Evolutionary conservation across 2,888 invertebrate genomes (phyloP).

Genomic region (Trimorus sp.): DNA sequence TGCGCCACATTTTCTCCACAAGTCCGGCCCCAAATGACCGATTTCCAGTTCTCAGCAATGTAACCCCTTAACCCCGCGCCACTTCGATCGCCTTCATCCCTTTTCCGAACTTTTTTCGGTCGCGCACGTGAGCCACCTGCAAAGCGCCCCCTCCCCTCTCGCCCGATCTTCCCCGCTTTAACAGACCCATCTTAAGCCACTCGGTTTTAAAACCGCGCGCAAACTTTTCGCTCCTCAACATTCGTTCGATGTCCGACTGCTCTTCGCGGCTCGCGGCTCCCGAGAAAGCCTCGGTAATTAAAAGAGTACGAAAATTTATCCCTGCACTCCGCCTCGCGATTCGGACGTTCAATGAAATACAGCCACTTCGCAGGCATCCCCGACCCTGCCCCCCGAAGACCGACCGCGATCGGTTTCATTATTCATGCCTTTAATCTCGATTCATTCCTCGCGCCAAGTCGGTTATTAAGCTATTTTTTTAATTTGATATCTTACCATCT

Average conservation of each 20-base stretch:
- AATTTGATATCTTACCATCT: too few species aligned
- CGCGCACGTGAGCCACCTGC: slow-evolving; percentile 66
- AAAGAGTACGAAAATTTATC: slow-evolving; percentile 62
- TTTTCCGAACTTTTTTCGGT: slow-evolving; percentile 42
- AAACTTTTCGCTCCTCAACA: slow-evolving; percentile 57
- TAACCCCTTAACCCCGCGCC: too few species aligned
- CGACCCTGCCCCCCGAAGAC: slow-evolving; percentile 19
- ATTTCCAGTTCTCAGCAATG: too few species aligned
- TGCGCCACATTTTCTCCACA: too few species aligned
- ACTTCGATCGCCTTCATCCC: too few species aligned
- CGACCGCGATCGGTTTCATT: slow-evolving; percentile 34
- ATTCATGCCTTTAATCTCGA: slow-evolving; percentile 52
- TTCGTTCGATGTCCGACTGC: slow-evolving; percentile 54
- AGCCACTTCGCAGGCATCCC: slow-evolving; percentile 32
- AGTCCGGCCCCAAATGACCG: too few species aligned
- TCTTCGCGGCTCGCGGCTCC: slow-evolving; percentile 40
- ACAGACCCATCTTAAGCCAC: slow-evolving; percentile 60
- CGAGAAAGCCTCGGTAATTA: slow-evolving; percentile 52
- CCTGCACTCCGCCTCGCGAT: slow-evolving; percentile 42
- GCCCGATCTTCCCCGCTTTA: slow-evolving; percentile 60
- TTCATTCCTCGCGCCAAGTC: slow-evolving; percentile 23
- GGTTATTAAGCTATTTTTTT: slow-evolving; percentile 1
- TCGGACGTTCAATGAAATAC: slow-evolving; percentile 60
- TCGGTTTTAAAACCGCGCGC: slow-evolving; percentile 56
- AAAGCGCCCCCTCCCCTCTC: slow-evolving; percentile 56